Conservation (phyloP, 2,888 invertebrate species). For the Plutella xylostella region DNA sequence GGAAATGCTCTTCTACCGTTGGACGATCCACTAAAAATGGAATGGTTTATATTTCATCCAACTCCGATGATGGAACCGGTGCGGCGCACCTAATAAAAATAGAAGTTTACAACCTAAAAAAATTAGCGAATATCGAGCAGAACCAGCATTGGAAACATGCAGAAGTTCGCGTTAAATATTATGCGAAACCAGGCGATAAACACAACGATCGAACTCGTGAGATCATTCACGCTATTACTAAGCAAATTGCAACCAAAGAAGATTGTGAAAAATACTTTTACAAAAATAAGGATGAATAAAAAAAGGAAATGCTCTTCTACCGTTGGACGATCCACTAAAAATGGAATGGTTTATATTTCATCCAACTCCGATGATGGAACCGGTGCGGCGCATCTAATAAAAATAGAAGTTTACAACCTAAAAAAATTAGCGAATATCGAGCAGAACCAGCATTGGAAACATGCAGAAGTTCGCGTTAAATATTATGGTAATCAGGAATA, state of each 20-base stretch:
- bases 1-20: not conserved
- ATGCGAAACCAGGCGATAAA: not conserved
- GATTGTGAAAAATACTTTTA: not conserved
- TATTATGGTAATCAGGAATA: no score
- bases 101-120: slow-evolving; percentile 8
- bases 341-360: no score
- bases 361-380: no score
- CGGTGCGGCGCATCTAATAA: no score
- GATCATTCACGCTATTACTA: slow-evolving; percentile 2
- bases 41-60: slow-evolving; percentile 5
- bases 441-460: no score
- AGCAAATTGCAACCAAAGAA: not conserved
- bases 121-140: slow-evolving; percentile 4
- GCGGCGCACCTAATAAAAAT: slow-evolving; percentile 12
- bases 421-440: no score
- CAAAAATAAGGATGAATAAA: not conserved
- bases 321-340: no score
- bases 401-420: no score
- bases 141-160: slow-evolving; percentile 11
- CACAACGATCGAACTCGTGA: not conserved
- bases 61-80: slow-evolving; percentile 4
- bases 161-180: slow-evolving; percentile 2
- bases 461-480: no score
- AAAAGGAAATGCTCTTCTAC: no score
- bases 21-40: not conserved